A percentile compares a stretch with the other conserved stretches of the same genome.
These are phyloP conservation scores for Pomacea canaliculata DNA, from an alignment of 2,888 invertebrate genomes.

Conservation along the genomic window DNA sequence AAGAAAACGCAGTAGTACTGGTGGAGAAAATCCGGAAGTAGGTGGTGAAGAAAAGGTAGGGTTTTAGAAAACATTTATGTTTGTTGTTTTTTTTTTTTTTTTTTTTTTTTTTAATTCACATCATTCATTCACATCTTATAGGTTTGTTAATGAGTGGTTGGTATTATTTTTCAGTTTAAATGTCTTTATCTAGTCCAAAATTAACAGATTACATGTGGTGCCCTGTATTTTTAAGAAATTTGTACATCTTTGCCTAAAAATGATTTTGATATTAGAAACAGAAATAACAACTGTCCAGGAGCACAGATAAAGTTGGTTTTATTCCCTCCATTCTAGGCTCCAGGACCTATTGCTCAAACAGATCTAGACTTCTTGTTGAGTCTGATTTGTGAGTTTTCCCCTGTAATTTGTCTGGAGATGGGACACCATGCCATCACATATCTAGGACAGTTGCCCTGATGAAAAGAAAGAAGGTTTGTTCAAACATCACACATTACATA, in stretches of 20 bases:
- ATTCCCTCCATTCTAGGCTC: conserved; percentile 18
- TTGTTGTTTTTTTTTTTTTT: not conserved
- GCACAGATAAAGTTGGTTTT: not conserved
- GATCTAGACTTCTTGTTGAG: conserved; percentile 58
- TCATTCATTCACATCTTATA: not conserved
- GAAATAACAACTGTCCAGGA: too few relatives aligned
- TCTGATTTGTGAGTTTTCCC: conserved; percentile 52
- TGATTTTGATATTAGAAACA: too few relatives aligned
- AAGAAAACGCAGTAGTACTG: conserved; percentile 32
- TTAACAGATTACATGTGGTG: too few relatives aligned
- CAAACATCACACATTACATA: too few relatives aligned
- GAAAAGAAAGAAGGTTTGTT: conserved; percentile 49
- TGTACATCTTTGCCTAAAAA: too few relatives aligned
- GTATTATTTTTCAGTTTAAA: too few relatives aligned
- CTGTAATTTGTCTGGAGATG: conserved; percentile 43
- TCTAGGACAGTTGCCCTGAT: conserved; percentile 53
- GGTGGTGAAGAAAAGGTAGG: conserved; percentile 21
- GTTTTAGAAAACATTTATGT: not conserved
- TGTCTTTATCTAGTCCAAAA: too few relatives aligned
- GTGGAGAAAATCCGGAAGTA: not conserved
- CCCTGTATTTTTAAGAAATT: too few relatives aligned
- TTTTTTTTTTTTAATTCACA: not conserved
- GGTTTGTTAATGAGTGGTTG: too few relatives aligned
- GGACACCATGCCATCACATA: conserved; percentile 45
- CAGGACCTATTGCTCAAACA: conserved; percentile 31